phyloP scores from a whole-genome alignment of 2,888 invertebrate species.

The Drosophila tripunctata region DNA sequence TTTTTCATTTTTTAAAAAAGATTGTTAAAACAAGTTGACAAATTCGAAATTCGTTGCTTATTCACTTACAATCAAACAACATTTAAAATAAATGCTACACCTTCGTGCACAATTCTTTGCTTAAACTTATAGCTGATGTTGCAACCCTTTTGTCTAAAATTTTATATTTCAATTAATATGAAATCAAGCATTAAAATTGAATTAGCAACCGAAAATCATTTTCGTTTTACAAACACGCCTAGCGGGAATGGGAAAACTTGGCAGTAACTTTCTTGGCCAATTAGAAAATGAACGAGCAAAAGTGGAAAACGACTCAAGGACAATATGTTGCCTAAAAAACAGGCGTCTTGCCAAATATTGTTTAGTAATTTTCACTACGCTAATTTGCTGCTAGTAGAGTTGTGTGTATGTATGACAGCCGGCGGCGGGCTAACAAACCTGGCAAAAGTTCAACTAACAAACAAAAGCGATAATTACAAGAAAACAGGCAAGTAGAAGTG shows the following conservation, averaged over 20 bases:
- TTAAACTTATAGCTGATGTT: too few relatives aligned
- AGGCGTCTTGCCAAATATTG: slow-evolving; percentile 63
- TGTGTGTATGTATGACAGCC: slow-evolving; percentile 78
- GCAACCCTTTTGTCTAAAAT: slow-evolving; percentile 6
- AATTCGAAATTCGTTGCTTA: too few relatives aligned
- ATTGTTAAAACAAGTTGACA: too few relatives aligned
- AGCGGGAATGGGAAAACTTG: slow-evolving; percentile 52
- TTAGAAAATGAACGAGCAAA: slow-evolving; percentile 63
- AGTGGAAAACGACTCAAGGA: slow-evolving; percentile 28
- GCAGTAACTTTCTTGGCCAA: slow-evolving; percentile 68
- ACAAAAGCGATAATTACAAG: slow-evolving; percentile 81
- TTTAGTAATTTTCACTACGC: slow-evolving; percentile 77
- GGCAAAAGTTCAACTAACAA: slow-evolving; percentile 74
- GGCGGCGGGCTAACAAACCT: slow-evolving; percentile 75
- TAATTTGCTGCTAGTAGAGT: slow-evolving; percentile 74
- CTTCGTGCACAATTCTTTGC: too few relatives aligned
- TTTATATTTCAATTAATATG: slow-evolving; percentile 82
- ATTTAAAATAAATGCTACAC: too few relatives aligned
- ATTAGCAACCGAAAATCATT: slow-evolving; percentile 73
- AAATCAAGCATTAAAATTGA: slow-evolving; percentile 84
- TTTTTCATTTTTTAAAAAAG: too few relatives aligned
- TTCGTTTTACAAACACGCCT: slow-evolving; percentile 15
- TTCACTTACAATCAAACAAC: too few relatives aligned
- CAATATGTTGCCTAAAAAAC: slow-evolving; percentile 71
- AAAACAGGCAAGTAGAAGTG: slow-evolving; percentile 53